phyloP scores from a whole-genome alignment of 2,113 vertebrate genomes.

The Elephas maximus region DNA sequence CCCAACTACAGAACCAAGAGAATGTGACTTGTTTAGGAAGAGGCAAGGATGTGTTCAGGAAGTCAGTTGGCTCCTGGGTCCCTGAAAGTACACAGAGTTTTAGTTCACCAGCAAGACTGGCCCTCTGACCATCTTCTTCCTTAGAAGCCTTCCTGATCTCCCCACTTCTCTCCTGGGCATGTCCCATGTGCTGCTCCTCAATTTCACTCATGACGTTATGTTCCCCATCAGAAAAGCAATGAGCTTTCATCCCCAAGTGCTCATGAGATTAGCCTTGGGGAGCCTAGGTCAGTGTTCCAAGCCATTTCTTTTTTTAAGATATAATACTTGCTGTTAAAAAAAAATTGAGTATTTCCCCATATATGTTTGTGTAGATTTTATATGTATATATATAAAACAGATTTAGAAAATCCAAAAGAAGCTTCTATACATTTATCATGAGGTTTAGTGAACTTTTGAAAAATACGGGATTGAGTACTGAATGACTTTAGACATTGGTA shows the following conservation, averaged over 20 bases:
- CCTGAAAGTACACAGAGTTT: not conserved
- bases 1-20: not conserved
- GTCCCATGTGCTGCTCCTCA: not conserved
- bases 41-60: not conserved
- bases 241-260: not conserved
- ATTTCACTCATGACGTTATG: not conserved
- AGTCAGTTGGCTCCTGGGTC: not conserved
- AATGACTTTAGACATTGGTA: not conserved
- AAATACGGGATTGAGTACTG: constrained; percentile 14
- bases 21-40: not conserved
- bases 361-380: not conserved
- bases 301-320: constrained; percentile 2
- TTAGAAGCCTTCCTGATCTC: not conserved
- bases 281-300: not conserved
- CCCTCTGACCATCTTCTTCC: not conserved
- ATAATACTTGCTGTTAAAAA: not conserved
- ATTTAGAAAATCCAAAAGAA: constrained; percentile 18
- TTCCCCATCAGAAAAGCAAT: not conserved
- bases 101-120: not conserved
- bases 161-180: not conserved
- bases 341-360: not conserved
- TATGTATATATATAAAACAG: not conserved
- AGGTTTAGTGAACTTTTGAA: not conserved
- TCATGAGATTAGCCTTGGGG: not conserved
- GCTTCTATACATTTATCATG: constrained; percentile 41